Base-by-base conservation (phyloP, 1,140 invertebrate species). In the Wasmannia auropunctata region DNA sequence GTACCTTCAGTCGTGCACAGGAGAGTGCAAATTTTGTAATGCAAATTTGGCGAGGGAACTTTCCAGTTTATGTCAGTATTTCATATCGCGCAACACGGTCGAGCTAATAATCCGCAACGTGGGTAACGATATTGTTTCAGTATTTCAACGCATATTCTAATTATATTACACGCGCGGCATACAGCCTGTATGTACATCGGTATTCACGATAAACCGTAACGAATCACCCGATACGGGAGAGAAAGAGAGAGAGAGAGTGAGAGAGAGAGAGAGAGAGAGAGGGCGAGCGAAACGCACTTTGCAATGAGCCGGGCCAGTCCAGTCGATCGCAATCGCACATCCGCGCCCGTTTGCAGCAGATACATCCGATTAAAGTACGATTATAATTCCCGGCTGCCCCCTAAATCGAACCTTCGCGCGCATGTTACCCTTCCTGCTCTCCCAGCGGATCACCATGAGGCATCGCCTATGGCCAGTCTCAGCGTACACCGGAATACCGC, bases 381-480 rank as follows among this genome's bases (percentile, higher is more conserved):
- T 91, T 91, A 91, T 91, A 89, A 91, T 91, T 89, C 85, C 88
- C 75, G 77, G 72, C 79, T 92, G 88, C 91, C 88, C 86, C 60
- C 87, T 90, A 88, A 92, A 92, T 91, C 87, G 88, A 67, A 65
- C 16, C 79, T 69, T 40, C 67, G 83, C 62, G 85, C 69, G 37
- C 84, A 72, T 14, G 43, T 46, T 87, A 88, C 86, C 87, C 87
- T 90, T 79, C 54, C 51, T 19, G 28, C 6, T 83, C 51, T 85
- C 54, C 84, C 77, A 25, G 25, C 58, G 67, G 40, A 62, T 87
- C 58, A 67, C 37, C 70, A 63, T 79, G 37, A 63, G 63, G 72
- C 83, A 87, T 89, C 63, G 76, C 60, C 14, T 77, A 70, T 80
- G 85, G 51, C 76, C 76, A 54, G 19, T 72, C 63, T 58, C 74